phyloP scores from a whole-genome alignment of 2,113 vertebrate genomes.

The Ibidorhyncha struthersii region DNA sequence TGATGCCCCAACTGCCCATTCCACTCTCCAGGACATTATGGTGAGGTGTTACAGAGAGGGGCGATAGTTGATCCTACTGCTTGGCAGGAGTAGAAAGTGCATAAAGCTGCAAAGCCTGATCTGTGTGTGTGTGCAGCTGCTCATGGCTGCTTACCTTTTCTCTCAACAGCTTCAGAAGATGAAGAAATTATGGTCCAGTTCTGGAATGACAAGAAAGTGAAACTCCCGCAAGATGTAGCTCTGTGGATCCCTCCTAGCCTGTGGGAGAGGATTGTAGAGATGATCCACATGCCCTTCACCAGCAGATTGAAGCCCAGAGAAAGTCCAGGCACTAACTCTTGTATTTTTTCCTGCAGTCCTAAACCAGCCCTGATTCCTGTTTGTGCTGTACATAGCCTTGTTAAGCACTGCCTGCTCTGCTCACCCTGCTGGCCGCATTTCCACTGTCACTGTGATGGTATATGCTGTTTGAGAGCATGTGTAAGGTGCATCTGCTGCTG shows the following conservation, averaged over 20 bases:
- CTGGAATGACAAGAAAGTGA: conserved; percentile 80
- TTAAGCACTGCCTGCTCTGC: not conserved
- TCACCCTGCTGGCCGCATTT: not conserved
- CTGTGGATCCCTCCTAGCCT: conserved; percentile 74
- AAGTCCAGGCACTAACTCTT: not conserved
- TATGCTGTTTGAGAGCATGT: conserved; percentile 7
- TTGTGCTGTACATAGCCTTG: not conserved
- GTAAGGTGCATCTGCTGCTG: conserved; percentile 41
- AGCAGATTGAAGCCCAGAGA: not conserved
- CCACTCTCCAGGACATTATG: not conserved
- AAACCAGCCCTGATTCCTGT: not conserved
- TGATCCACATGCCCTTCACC: conserved; percentile 63
- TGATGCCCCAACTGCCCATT: not conserved
- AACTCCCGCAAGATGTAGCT: conserved; percentile 71
- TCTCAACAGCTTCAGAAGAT: conserved; percentile 71
- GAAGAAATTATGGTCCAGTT: conserved; percentile 78
- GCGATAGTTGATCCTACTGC: not conserved
- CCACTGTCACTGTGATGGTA: not conserved
- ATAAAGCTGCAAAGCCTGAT: not conserved
- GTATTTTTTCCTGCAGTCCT: not conserved
- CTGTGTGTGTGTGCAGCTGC: not conserved
- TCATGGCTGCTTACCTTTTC: not conserved
- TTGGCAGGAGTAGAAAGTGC: not conserved
- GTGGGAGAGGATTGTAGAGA: conserved; percentile 75
- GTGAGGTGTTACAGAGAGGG: not conserved